Evolutionary conservation across 2,888 invertebrate species (phyloP), one percentile per base, ranked within the genome.

Genomic region (Spisula subtruncata): DNA sequence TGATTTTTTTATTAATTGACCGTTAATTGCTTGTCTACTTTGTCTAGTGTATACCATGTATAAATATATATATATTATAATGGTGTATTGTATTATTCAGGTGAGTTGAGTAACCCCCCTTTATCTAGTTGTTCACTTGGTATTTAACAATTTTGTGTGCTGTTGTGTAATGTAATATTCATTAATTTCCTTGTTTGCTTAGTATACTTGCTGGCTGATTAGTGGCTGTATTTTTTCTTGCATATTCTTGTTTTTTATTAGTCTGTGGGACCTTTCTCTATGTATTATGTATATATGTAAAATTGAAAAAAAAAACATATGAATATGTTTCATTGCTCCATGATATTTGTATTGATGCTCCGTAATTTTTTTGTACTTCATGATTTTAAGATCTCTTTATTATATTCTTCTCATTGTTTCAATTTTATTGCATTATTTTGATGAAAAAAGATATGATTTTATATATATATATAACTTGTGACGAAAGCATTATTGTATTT

Each of bases 321-420:
- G 91, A 91, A 91, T 91, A 91, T 91, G 91, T 91, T 91, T 91
- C 91, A 41, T 10, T 88, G 91, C 91, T 91, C 91, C 91, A 89
- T 86, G 75, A 35, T 85, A 41, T 83, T 86, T 20, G 56, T 83
- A n/a, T 71, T 71, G 35, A 85, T 85, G 79, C 85, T 85, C 79
- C 79, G 79, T 85, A 54, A 32, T 20, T 46, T 25, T 41, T 60
- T 35, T 83, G 35, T 75, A 75, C 71, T 71, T 54, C 75, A 85
- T 79, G 85, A 75, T 85, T 83, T 85, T 79, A 85, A 66, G 85
- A 85, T 85, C 85, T 85, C 85, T 75, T 79, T 25, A 48, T 75
- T 51, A 66, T 51, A 66, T 79, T 32, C 29, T 54, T 85, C 56
- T 20, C 32, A 75, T 32, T 79, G 51, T 29, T 83, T 71, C 71